phyloP scores from a whole-genome alignment of 2,113 vertebrate genomes.

The Otis tarda region DNA sequence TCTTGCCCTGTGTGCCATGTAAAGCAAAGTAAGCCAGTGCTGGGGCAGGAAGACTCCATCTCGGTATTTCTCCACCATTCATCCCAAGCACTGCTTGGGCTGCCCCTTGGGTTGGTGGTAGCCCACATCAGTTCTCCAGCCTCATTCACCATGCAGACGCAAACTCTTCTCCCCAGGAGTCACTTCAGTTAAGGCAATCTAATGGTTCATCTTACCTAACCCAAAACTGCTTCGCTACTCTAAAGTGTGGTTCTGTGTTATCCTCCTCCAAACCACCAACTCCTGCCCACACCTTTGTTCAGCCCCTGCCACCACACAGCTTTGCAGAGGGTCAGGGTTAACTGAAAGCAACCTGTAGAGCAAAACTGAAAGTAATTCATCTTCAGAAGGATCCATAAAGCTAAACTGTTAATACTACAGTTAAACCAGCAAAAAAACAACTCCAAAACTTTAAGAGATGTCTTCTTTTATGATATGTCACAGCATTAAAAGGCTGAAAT shows the following conservation, averaged over 20 bases:
- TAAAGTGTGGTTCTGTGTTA: rapidly evolving
- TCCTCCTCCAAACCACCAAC: not conserved
- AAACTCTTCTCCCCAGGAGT: not conserved
- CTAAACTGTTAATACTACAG: not conserved
- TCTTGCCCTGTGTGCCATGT: not conserved
- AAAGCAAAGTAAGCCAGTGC: not conserved
- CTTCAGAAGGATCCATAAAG: not conserved
- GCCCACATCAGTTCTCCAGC: not conserved
- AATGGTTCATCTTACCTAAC: not conserved
- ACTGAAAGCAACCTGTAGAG: not conserved
- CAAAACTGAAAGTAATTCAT: not conserved
- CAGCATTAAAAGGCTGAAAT: not conserved
- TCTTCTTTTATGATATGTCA: not conserved
- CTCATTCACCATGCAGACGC: not conserved
- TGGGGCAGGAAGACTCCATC: not conserved
- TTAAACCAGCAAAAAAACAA: not conserved
- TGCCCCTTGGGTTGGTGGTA: no score
- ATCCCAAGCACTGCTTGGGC: not conserved
- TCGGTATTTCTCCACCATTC: not conserved
- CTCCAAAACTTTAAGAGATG: not conserved
- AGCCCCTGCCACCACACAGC: not conserved
- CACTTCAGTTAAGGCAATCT: not conserved
- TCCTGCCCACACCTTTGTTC: not conserved
- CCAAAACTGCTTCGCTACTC: not conserved
- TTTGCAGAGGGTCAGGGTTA: not conserved